Evolutionary conservation across 2,797 vertebrate genomes (phyloP), one percentile per base, ranked within the genome.

Genomic region (Malacoctenus gilli): DNA sequence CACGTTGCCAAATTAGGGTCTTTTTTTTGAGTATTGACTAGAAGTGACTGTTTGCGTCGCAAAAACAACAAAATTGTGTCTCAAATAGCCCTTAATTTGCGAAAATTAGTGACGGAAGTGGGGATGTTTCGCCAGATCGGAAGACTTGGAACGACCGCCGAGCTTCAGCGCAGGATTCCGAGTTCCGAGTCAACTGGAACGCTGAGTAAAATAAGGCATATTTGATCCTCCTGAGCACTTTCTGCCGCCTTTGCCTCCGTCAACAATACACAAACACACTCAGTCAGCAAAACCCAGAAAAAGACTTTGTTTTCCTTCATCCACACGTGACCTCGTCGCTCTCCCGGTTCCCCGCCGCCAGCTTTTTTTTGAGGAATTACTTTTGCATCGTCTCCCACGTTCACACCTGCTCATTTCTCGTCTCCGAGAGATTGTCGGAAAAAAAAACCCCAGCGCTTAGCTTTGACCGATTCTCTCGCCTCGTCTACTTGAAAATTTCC

Each of bases 231-330:
- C 67, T 43, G 41, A 70, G 72, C 85, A 86, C 87, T 68, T 90
- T 77, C 86, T 79, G 57, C 37, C 9, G 25, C 9, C 25, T 28
- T 62, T 40, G 46, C 69, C 81, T 73, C 57, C 77, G 12, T 71
- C 73, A 52, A 87, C 80, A 57, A 79, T 72, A 72, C 89, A 5
- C 67, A 68, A 70, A 79, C 81, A 79, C 72, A 65, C 47, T 60
- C 61, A 61, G 50, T 84, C 78, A 79, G 74, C 81, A 79, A 82
- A 86, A n/a, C n/a, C 82, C 68, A 28, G 68, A 38, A 82, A 82
- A 81, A 48, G 5, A 62, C 74, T 38, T 48, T 14, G 1, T 59
- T 53, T 66, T 46, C 65, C 36, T 57, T 54, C 21, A 41, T 51
- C 66, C 60, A 52, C 19, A 46, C 8, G 25, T 43, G 54, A 74